Conservation (phyloP, 2,888 invertebrate species). For the Apamea sordens region DNA sequence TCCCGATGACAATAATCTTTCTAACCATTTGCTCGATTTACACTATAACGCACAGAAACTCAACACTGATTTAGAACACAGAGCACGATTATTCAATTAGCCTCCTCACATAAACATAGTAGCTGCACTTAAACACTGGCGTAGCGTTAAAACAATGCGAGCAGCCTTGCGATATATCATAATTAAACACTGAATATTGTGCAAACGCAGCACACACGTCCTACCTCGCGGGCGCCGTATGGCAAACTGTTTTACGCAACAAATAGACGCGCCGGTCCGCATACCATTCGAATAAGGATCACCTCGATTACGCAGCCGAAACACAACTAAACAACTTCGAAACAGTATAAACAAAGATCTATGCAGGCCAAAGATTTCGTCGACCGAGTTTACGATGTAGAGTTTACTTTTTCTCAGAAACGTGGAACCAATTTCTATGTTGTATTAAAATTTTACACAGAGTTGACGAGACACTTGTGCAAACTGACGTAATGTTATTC, state of each 20-base stretch:
- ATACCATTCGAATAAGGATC: constrained; percentile 88
- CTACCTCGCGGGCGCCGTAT: constrained; percentile 74
- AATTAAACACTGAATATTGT: constrained; percentile 74
- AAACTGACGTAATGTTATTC: constrained; percentile 75
- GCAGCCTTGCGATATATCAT: constrained; percentile 78
- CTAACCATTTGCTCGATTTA: constrained; percentile 84
- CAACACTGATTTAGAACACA: constrained; percentile 74
- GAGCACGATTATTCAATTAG: constrained; percentile 76
- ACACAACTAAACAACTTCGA: constrained; percentile 80
- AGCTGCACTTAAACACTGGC: constrained; percentile 75
- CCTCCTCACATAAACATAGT: constrained; percentile 78
- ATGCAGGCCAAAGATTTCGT: constrained; percentile 74
- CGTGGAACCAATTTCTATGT: constrained; percentile 65
- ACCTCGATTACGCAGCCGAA: constrained; percentile 85
- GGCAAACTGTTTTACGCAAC: constrained; percentile 83
- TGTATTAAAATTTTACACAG: constrained; percentile 52
- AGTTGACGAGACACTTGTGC: constrained; percentile 71
- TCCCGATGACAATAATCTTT: constrained; percentile 87
- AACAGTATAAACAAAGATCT: constrained; percentile 81
- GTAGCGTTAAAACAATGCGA: constrained; percentile 78
- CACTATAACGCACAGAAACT: constrained; percentile 73
- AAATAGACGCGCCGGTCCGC: constrained; percentile 79
- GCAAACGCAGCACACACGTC: constrained; percentile 75
- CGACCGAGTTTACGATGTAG: constrained; percentile 71
- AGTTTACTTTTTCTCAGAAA: constrained; percentile 66